Percentiles rank a stretch among this genome's conserved stretches.
These are phyloP conservation scores for Phoxinus dragarum DNA, from an alignment of 2,797 vertebrate genomes.

Conservation along the genomic window DNA sequence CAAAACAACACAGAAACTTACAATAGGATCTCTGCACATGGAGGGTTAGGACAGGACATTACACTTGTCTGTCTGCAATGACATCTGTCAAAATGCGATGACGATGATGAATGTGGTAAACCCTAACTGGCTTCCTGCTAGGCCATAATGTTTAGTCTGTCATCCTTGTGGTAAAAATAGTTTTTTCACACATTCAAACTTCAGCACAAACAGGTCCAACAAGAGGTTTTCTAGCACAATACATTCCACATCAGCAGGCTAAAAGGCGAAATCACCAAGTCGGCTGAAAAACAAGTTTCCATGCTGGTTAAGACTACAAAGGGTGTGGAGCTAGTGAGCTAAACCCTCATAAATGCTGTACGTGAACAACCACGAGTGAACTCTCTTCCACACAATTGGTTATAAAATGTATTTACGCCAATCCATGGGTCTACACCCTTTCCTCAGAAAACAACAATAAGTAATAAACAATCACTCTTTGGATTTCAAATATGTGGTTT, in stretches of 20 bases:
- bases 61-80: slow-evolving; percentile 55
- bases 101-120: slow-evolving; percentile 70
- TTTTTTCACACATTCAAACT: slow-evolving; percentile 41
- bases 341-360: not conserved
- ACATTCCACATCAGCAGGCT: slow-evolving; percentile 23
- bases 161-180: slow-evolving; percentile 71
- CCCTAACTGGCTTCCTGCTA: slow-evolving; percentile 66
- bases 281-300: slow-evolving; percentile 53
- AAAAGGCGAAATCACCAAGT: slow-evolving; percentile 16
- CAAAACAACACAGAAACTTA: not conserved
- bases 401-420: not conserved
- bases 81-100: slow-evolving; percentile 61
- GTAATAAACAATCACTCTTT: slow-evolving; percentile 16
- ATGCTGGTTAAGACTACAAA: slow-evolving; percentile 15
- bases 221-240: slow-evolving; percentile 61
- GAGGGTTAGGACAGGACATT: slow-evolving; percentile 34
- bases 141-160: slow-evolving; percentile 62
- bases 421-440: slow-evolving; percentile 10
- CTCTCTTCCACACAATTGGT: slow-evolving; percentile 8
- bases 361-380: not conserved
- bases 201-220: slow-evolving; percentile 30
- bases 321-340: slow-evolving; percentile 17
- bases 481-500: slow-evolving; percentile 3
- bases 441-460: slow-evolving; percentile 20
- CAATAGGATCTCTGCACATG: not conserved